Percentiles rank a stretch among this genome's conserved stretches.
Conservation (phyloP, 2,888 invertebrate species). For the Drosophila dives region DNA sequence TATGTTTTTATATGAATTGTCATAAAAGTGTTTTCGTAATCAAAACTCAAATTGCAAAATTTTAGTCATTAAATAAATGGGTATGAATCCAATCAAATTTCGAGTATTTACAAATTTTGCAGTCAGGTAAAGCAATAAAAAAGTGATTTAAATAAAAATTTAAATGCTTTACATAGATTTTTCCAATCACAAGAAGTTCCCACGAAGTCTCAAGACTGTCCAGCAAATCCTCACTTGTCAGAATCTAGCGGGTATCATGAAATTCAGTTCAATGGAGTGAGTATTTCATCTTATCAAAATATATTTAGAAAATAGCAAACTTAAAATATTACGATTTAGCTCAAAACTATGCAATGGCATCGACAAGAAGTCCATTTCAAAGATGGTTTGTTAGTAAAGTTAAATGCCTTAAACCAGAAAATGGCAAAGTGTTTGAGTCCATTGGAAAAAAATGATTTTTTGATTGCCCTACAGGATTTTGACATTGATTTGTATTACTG, state of each 20-base stretch:
- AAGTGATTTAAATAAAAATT: background rate
- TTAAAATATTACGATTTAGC: background rate
- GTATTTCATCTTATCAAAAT: background rate
- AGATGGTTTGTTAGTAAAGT: background rate
- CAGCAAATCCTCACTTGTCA: background rate
- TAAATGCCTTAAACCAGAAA: background rate
- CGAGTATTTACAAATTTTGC: conserved; percentile 57
- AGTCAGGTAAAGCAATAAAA: conserved; percentile 22
- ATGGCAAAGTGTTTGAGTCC: background rate
- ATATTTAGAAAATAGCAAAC: background rate
- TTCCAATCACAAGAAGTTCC: conserved; percentile 6
- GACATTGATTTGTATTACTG: conserved; percentile 18
- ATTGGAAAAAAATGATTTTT: conserved; percentile 12
- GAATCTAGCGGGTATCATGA: background rate
- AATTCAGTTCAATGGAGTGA: conserved; percentile 13
- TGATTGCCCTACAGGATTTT: background rate
- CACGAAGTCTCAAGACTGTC: conserved; percentile 18
- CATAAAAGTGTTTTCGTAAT: background rate
- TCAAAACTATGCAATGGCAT: conserved; percentile 1
- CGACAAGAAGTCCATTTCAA: background rate
- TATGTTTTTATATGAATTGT: background rate
- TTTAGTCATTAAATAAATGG: conserved; percentile 37
- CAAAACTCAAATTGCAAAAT: conserved; percentile 22
- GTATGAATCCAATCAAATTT: conserved; percentile 59
- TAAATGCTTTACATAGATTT: conserved; percentile 7